phyloP scores from a whole-genome alignment of 2,113 vertebrate species.

The Columbina picui region DNA sequence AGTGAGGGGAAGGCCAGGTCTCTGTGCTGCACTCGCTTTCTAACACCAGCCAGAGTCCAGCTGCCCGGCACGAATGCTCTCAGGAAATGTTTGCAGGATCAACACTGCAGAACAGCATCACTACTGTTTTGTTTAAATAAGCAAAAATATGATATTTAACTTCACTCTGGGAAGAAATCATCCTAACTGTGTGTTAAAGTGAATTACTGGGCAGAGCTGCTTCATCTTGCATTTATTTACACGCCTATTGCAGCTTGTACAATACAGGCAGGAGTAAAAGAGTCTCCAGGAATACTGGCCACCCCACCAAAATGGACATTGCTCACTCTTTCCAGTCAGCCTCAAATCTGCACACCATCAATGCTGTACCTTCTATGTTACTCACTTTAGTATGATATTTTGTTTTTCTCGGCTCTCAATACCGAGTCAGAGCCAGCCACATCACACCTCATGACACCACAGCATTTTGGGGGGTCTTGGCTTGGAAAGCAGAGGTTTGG shows the following conservation, averaged over 20 bases:
- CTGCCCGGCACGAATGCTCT: fast-evolving
- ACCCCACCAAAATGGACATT: background rate
- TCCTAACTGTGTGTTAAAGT: background rate
- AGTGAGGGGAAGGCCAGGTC: background rate
- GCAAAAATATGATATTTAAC: background rate
- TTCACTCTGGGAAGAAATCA: background rate
- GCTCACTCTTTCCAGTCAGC: background rate
- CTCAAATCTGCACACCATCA: background rate
- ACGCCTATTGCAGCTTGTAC: background rate
- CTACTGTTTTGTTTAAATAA: background rate
- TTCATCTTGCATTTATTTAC: background rate
- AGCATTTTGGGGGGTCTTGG: background rate
- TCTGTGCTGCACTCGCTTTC: background rate
- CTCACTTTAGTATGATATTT: background rate
- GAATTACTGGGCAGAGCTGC: background rate
- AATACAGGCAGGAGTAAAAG: background rate
- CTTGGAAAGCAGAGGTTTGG: background rate
- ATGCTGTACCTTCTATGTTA: background rate
- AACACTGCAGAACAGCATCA: background rate
- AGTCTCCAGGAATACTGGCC: fast-evolving
- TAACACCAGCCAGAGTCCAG: fast-evolving
- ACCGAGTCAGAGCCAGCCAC: fast-evolving
- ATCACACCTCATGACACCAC: fast-evolving
- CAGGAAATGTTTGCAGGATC: background rate
- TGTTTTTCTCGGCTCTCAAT: background rate